Evolutionary conservation across 1,140 invertebrate species (phyloP), one percentile per base, ranked within the genome.

Genomic region (Drosophila biarmipes): DNA sequence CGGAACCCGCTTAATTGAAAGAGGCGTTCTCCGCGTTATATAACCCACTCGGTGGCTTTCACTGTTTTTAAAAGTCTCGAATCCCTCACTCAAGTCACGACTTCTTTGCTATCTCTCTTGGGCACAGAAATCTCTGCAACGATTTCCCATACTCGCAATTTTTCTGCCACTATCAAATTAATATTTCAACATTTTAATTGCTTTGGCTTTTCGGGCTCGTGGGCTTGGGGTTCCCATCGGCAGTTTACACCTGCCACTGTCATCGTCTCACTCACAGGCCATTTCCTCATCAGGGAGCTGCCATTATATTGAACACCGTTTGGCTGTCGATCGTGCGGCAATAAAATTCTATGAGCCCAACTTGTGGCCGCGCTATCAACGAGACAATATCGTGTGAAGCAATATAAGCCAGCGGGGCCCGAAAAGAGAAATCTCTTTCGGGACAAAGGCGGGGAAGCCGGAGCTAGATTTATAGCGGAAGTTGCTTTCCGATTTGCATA

Each of bases 271-370:
- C 37, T 34, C 56, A 38, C 15, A 17, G 24, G 38, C 62, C 43
- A 51, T 49, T 66, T 66, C 31, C 57, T 74, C 57, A 73, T 69
- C 69, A 56, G 67, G 67, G 64, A 68, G 64, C 63, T 69, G 63
- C 71, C 62, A 79, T 89, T 87, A 81, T 87, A 81, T 87, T 75
- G 82, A 86, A 86, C 81, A 81, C 78, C 78, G 78, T 82, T 86
- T 72, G 48, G 48, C 62, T 15, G 75, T 76, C 71, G 82, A 89
- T 87, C 82, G 82, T 87, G 82, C 61, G 64, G 82, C 82, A 82
- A 87, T 87, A 89, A 87, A 87, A 87, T 82, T 87, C 84, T 87
- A 87, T 82, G 80, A 82, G 75, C 73, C 64, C 11, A 51, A 19
- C 68, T 48, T 77, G 66, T 77, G 73, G 59, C 53, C 66, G 62